Base-by-base conservation (phyloP, 2,797 vertebrate species). In the Dromococcyx pavoninus region DNA sequence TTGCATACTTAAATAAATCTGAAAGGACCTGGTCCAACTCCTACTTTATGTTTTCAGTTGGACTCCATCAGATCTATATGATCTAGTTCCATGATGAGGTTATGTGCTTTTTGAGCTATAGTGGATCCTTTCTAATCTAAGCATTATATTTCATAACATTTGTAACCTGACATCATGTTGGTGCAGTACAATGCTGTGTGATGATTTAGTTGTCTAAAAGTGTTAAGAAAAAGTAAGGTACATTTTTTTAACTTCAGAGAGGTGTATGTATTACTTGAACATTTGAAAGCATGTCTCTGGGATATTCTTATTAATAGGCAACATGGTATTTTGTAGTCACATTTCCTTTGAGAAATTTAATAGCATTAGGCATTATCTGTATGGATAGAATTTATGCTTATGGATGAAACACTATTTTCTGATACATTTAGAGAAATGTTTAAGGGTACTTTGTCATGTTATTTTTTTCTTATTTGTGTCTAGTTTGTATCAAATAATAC, bases 131-230 rank as follows among this genome's bases (percentile, higher is more conserved):
- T 53, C 17, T 39, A 32, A n/a, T 66, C 6, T 33, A 61, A 72
- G 32, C 86, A 39, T 61, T 76, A 64, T 69, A 91, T 95, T 95
- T 95, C 60, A 30, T 95, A 94, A 79, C 57, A 23, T 82, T 91
- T 74, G 32, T 74, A 65, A 54, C 81, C 78, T 74, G 90, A 18
- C 84, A 74, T 81, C 50, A 28, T 61, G 53, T 89, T 97, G 53
- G 88, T 92, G 93, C 76, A 84, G 15, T 89, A 56, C 67, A 71
- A 62, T 91, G n/a, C 79, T 88, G 30, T 51, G 44, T 35, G 67
- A 60, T 79, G 37, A 32, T 51, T 35, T 50, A 70, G n/a, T 79
- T 88, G 71, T 18, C 74, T 65, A 13, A 50, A 74, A 72, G 13
- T 78, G 17, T 70, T 57, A 48, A 50, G 41, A 53, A 62, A 76